These are phyloP conservation scores for Chroicocephalus ridibundus DNA, from an alignment of 2,113 vertebrate species.

Conservation along the genomic window DNA sequence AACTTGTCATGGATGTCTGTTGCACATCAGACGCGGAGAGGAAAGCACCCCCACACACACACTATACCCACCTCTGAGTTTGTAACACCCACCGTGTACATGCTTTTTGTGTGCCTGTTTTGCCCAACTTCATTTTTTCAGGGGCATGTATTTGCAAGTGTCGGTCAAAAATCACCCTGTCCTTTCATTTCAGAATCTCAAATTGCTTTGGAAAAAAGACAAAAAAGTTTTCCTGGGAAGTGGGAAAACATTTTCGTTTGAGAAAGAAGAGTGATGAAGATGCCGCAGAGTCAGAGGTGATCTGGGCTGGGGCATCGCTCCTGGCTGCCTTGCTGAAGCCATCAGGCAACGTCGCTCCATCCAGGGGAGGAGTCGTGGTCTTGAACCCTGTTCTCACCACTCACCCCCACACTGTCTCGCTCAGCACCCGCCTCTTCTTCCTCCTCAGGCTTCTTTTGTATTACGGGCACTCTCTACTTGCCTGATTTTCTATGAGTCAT, in stretches of 20 bases:
- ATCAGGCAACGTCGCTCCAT: not conserved
- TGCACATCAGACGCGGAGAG: not conserved
- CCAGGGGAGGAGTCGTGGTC: not conserved
- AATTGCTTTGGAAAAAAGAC: not conserved
- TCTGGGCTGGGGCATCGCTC: not conserved
- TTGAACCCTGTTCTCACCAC: not conserved
- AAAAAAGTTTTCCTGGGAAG: not conserved
- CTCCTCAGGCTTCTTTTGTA: not conserved
- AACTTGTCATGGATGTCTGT: not conserved
- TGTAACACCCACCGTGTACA: rapidly evolving
- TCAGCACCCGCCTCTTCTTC: not conserved
- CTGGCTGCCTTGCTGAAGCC: not conserved
- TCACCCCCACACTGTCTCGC: not conserved
- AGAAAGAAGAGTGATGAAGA: not conserved
- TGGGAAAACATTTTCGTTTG: not conserved
- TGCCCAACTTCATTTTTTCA: not conserved
- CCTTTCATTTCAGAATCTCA: not conserved
- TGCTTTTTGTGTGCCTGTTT: not conserved
- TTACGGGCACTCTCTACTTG: not conserved
- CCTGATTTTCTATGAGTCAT: not conserved
- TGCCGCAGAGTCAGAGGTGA: rapidly evolving
- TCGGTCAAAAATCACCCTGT: not conserved
- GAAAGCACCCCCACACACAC: not conserved
- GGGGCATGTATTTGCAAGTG: not conserved
- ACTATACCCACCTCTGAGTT: too few species aligned